Evolutionary conservation across 2,113 vertebrate genomes (phyloP).

Genomic region (Phrynosoma platyrhinos): DNA sequence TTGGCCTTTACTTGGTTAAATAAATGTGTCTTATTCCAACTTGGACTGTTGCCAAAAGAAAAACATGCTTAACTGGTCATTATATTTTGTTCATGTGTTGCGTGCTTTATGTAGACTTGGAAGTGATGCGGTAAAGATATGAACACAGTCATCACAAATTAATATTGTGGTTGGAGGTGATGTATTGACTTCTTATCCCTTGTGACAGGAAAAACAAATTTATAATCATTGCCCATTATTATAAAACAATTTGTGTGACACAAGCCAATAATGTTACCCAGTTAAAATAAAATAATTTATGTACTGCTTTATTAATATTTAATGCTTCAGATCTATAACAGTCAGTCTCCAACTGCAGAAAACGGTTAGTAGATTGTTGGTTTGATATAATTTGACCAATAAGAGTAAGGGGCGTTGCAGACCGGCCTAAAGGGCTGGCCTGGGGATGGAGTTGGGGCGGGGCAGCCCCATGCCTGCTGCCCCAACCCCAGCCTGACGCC

Average conservation of each 20-base stretch:
- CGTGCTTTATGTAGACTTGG: not conserved
- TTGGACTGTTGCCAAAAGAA: not conserved
- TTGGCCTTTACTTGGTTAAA: not conserved
- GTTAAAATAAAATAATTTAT: not conserved
- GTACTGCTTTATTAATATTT: constrained; percentile 5
- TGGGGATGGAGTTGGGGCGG: too few relatives aligned
- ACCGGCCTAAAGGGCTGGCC: too few relatives aligned
- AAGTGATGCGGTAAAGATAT: not conserved
- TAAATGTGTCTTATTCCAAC: not conserved
- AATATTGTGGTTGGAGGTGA: not conserved
- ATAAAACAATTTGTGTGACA: not conserved
- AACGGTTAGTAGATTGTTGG: not conserved
- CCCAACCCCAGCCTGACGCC: too few relatives aligned
- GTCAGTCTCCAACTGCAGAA: not conserved
- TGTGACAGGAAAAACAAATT: too few relatives aligned
- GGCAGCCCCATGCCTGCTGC: too few relatives aligned
- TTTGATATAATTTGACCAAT: not conserved
- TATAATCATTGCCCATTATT: not conserved
- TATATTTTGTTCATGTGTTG: not conserved
- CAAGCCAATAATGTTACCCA: not conserved
- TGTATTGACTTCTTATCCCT: not conserved
- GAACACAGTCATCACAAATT: not conserved
- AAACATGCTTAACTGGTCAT: not conserved
- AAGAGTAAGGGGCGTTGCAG: not conserved
- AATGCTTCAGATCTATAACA: not conserved